Evolutionary conservation across 2,113 vertebrate species (phyloP).

Genomic region (Hemiscyllium ocellatum): DNA sequence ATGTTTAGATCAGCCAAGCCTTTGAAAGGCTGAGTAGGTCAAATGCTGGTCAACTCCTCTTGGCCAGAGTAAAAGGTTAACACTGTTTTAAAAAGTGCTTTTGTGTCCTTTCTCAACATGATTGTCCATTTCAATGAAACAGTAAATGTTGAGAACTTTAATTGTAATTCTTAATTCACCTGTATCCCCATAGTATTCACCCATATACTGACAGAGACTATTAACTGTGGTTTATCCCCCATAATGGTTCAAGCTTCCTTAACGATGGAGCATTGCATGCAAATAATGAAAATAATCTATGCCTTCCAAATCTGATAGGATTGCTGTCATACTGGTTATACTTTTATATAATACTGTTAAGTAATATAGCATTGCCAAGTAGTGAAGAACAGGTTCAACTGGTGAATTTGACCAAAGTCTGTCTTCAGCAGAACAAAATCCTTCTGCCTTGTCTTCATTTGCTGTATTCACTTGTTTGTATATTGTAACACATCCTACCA

Average conservation of each 20-base stretch:
- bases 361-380: background rate
- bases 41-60: background rate
- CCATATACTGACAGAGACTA: background rate
- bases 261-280: background rate
- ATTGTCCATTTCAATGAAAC: background rate
- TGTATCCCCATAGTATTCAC: background rate
- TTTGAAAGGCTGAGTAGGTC: background rate
- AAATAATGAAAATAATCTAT: background rate
- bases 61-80: background rate
- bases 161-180: background rate
- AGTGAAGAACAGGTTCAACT: background rate
- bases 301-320: background rate
- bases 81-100: background rate
- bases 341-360: background rate
- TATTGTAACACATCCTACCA: background rate
- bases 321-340: background rate
- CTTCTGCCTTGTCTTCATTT: background rate
- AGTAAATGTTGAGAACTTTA: background rate
- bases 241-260: background rate
- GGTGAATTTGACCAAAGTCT: background rate
- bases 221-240: background rate
- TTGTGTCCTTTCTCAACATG: background rate
- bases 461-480: background rate
- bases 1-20: background rate
- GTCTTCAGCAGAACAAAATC: background rate